These are phyloP conservation scores for Enteromius paludinosus DNA, from an alignment of 2,797 vertebrate genomes.

Conservation along the genomic window DNA sequence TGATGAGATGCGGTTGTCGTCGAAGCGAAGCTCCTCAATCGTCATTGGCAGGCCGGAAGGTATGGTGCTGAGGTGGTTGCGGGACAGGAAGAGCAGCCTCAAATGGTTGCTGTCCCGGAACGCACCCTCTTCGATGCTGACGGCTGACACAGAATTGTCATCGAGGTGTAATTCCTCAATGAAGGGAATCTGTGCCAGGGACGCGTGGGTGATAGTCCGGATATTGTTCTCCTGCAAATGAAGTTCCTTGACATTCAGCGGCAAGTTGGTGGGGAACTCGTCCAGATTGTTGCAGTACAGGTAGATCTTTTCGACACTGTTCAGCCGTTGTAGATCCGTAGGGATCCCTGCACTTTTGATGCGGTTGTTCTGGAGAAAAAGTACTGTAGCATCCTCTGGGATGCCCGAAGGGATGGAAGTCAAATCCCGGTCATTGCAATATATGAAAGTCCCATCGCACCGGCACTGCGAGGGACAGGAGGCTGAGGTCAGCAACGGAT, in stretches of 20 bases:
- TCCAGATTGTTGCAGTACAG: constrained; percentile 98
- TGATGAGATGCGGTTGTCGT: constrained; percentile 99
- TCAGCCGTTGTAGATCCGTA: constrained; percentile 88
- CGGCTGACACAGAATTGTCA: constrained; percentile 98
- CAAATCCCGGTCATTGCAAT: constrained; percentile 98
- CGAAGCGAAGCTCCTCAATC: constrained; percentile 97
- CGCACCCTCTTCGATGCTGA: constrained; percentile 98
- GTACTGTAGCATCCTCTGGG: constrained; percentile 95
- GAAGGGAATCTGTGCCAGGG: constrained; percentile 94
- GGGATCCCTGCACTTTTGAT: constrained; percentile 98
- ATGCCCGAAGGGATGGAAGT: constrained; percentile 96
- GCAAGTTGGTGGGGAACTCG: constrained; percentile 98
- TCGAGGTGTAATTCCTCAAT: constrained; percentile 99
- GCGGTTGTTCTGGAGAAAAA: constrained; percentile 99
- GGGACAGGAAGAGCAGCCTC: constrained; percentile 95
- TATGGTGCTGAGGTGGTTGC: constrained; percentile 98
- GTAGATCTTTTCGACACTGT: constrained; percentile 96
- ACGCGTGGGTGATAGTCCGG: constrained; percentile 94
- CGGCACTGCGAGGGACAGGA: constrained; percentile 94
- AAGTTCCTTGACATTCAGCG: constrained; percentile 94
- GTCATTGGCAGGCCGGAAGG: constrained; percentile 95
- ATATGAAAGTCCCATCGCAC: constrained; percentile 97
- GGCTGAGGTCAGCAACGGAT: constrained; percentile 87
- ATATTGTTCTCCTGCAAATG: constrained; percentile 99
- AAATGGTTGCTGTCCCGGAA: constrained; percentile 96